A percentile compares a stretch with the other conserved stretches of the same genome.
Conservation (phyloP, 2,797 vertebrate genomes). For the Tympanoctomys barrerae region DNA sequence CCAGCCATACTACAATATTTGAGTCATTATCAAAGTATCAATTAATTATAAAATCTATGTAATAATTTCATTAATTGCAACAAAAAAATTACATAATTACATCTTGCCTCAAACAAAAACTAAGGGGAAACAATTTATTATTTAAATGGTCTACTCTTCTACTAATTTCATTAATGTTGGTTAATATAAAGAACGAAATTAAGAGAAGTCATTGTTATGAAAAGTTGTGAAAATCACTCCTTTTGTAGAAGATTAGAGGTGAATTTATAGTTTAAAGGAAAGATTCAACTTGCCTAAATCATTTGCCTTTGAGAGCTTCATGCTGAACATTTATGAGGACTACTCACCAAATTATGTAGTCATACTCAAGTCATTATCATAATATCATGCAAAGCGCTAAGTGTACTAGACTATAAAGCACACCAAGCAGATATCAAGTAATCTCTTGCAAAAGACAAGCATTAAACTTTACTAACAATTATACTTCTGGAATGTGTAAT, state of each 20-base stretch:
- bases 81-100: slow-evolving; percentile 19
- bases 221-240: slow-evolving; percentile 34
- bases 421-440: slow-evolving; percentile 64
- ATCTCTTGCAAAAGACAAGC: slow-evolving; percentile 60
- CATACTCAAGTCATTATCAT: slow-evolving; percentile 70
- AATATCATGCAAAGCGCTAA: slow-evolving; percentile 72
- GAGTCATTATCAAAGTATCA: slow-evolving; percentile 30
- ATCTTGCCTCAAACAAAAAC: slow-evolving; percentile 50
- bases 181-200: slow-evolving; percentile 49
- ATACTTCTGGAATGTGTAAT: slow-evolving; percentile 42
- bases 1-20: background rate
- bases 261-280: slow-evolving; percentile 36
- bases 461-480: slow-evolving; percentile 73
- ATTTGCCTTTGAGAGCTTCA: slow-evolving; percentile 62
- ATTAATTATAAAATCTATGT: slow-evolving; percentile 31
- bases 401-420: slow-evolving; percentile 54
- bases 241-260: slow-evolving; percentile 35
- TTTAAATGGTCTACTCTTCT: slow-evolving; percentile 26
- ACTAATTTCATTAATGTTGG: slow-evolving; percentile 36
- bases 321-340: slow-evolving; percentile 54
- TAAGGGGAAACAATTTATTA: background rate
- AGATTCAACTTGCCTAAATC: slow-evolving; percentile 62
- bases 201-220: background rate
- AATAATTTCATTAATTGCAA: background rate
- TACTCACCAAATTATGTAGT: slow-evolving; percentile 52